Evolutionary conservation across 2,888 invertebrate genomes (phyloP).

Genomic region (Trichopoda pennipes): DNA sequence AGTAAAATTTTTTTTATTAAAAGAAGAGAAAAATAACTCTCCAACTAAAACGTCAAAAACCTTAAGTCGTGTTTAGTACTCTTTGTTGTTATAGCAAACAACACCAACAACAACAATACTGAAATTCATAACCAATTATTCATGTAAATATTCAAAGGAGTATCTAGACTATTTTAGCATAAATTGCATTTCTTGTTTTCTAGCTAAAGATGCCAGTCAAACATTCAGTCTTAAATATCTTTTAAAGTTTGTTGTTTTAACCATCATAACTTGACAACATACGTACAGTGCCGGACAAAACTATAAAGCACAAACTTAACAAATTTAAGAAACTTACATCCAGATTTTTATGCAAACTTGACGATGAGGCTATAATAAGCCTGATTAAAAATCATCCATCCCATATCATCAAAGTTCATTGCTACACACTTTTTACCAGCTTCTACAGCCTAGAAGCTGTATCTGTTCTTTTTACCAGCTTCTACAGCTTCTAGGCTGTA

Average conservation of each 20-base stretch:
- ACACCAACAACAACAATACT: conserved; percentile 3
- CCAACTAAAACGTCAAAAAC: conserved; percentile 48
- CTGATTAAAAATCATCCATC: no score
- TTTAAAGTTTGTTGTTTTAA: background rate
- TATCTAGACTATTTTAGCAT: conserved; percentile 9
- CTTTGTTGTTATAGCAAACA: background rate
- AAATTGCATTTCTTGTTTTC: conserved; percentile 40
- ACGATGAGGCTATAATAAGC: no score
- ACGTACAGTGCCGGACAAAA: conserved; percentile 1
- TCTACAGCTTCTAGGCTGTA: no score
- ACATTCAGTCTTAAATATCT: conserved; percentile 30
- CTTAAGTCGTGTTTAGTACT: conserved; percentile 42
- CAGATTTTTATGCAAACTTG: no score
- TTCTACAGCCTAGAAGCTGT: no score
- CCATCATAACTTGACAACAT: conserved; percentile 40
- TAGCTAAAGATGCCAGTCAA: conserved; percentile 46
- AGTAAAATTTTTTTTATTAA: conserved; percentile 20
- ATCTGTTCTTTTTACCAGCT: no score
- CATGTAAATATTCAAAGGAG: background rate
- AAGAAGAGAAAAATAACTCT: conserved; percentile 3
- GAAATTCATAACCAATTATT: background rate
- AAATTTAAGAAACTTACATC: no score
- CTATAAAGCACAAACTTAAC: no score
- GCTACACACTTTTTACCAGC: no score
- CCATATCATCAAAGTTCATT: no score